phyloP scores from a whole-genome alignment of 2,888 invertebrate genomes.

The Tenthredo livida region DNA sequence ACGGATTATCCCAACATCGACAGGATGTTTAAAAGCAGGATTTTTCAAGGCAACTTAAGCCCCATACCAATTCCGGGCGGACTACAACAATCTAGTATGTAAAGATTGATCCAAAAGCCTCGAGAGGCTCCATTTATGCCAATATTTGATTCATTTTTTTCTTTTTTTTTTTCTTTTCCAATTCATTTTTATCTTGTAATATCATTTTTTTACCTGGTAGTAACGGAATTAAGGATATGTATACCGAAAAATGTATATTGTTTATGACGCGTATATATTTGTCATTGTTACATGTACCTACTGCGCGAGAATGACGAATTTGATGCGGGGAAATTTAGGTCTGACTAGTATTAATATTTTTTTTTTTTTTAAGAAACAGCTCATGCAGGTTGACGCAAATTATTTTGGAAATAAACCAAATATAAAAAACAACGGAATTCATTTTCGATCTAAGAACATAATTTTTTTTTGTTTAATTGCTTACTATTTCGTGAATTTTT shows the following conservation, averaged over 20 bases:
- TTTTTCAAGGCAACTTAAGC: slow-evolving; percentile 72
- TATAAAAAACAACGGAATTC: background rate
- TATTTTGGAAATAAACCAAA: background rate
- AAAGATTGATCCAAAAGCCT: slow-evolving; percentile 52
- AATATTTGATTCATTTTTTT: background rate
- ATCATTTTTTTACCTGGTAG: background rate
- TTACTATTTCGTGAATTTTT: background rate
- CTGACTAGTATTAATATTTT: background rate
- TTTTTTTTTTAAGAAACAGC: background rate
- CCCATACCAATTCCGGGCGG: slow-evolving; percentile 70
- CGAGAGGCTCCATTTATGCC: background rate
- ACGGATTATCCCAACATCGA: slow-evolving; percentile 66
- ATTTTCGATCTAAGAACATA: background rate
- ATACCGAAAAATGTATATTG: background rate
- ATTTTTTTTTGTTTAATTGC: background rate
- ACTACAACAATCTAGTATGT: slow-evolving; percentile 72
- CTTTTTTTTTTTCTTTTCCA: no score
- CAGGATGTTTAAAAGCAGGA: slow-evolving; percentile 73
- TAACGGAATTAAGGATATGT: background rate
- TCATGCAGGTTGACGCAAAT: background rate
- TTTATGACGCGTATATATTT: background rate
- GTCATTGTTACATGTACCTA: background rate
- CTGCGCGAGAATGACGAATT: slow-evolving; percentile 3
- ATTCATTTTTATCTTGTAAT: background rate
- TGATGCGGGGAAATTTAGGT: background rate